phyloP scores from a whole-genome alignment of 2,113 vertebrate genomes.

The Poecilia latipinna region DNA sequence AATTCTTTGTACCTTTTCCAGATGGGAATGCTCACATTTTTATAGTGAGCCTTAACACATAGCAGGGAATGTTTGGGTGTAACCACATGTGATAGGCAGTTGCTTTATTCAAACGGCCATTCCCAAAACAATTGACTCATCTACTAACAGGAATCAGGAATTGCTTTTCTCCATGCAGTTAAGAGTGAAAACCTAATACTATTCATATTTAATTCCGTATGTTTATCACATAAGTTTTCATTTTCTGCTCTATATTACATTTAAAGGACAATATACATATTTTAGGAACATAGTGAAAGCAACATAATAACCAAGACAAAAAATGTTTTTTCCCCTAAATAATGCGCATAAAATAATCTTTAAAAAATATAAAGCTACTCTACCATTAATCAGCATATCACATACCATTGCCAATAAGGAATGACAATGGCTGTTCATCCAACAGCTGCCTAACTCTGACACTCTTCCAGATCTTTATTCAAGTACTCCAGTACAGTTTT shows the following conservation, averaged over 20 bases:
- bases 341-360: no score
- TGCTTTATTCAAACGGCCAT: background rate
- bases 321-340: no score
- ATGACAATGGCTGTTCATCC: background rate
- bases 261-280: no score
- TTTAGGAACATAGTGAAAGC: no score
- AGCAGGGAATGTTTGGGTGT: background rate
- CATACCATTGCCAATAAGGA: conserved; percentile 28
- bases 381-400: background rate
- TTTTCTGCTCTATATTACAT: background rate
- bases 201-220: background rate
- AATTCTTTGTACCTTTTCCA: background rate
- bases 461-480: background rate
- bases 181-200: background rate
- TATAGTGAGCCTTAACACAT: no score
- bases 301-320: no score
- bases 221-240: background rate
- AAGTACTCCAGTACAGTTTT: no score
- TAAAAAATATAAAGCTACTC: background rate
- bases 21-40: no score
- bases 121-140: background rate
- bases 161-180: background rate
- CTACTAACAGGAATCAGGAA: background rate
- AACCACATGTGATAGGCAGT: background rate
- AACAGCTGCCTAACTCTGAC: conserved; percentile 31